Percentiles rank a stretch among this genome's conserved stretches.
These are phyloP conservation scores for Muscidifurax raptorellus DNA, from an alignment of 1,140 invertebrate genomes.

Conservation along the genomic window DNA sequence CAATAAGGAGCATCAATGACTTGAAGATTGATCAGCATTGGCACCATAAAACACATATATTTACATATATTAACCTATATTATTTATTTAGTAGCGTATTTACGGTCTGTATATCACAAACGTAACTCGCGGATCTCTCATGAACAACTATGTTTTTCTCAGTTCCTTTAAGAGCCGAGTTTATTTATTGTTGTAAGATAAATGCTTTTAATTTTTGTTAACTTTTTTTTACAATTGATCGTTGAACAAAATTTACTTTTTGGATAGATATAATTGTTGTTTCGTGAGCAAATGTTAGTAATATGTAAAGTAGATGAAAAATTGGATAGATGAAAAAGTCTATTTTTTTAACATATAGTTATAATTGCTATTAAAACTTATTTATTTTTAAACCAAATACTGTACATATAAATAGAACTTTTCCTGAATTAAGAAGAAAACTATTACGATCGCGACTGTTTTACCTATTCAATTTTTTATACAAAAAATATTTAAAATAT, in stretches of 20 bases:
- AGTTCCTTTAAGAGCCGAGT: conserved; percentile 30
- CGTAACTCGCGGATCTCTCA: neutral
- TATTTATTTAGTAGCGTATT: conserved; percentile 39
- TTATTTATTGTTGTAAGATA: conserved; percentile 31
- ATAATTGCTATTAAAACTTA: neutral
- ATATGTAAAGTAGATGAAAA: neutral
- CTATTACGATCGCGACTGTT: neutral
- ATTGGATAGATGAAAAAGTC: neutral
- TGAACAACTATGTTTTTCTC: conserved; percentile 13
- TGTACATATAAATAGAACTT: conserved; percentile 8
- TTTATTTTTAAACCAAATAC: neutral
- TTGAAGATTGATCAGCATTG: neutral
- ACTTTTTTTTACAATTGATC: neutral
- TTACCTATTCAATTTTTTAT: conserved; percentile 34
- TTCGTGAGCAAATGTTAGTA: neutral
- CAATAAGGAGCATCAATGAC: neutral
- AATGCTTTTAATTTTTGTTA: conserved; percentile 30
- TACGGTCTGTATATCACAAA: conserved; percentile 42
- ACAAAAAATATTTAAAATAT: neutral
- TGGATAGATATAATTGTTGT: neutral
- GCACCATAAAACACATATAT: conserved; percentile 2
- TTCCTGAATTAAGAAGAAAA: neutral
- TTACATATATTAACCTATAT: conserved; percentile 10
- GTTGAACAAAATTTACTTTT: conserved; percentile 5
- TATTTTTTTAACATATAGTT: neutral